Evolutionary conservation across 1,140 invertebrate genomes (phyloP).

Genomic region (Phthorimaea operculella): DNA sequence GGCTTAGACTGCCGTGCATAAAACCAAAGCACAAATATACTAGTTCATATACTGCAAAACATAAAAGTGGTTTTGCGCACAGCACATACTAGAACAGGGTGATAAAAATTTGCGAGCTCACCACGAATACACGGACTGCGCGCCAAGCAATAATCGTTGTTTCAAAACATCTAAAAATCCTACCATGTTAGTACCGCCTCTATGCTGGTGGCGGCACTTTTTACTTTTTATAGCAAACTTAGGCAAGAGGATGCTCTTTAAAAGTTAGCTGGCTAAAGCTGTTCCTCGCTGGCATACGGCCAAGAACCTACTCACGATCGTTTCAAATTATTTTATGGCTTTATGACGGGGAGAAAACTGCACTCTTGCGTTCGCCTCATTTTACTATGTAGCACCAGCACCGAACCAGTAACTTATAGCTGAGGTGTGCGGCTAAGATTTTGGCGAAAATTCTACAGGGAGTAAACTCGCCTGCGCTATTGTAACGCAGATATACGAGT

Average conservation of each 20-base stretch:
- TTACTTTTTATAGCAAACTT: constrained; percentile 28
- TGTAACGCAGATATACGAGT: constrained; percentile 16
- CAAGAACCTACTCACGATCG: constrained; percentile 27
- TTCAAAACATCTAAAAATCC: constrained; percentile 22
- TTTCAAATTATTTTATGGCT: constrained; percentile 42
- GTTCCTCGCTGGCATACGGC: constrained; percentile 28
- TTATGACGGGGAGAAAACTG: constrained; percentile 21
- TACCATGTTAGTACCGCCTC: constrained; percentile 9
- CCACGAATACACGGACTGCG: constrained; percentile 9
- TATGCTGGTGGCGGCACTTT: constrained; percentile 12
- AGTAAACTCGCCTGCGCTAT: constrained; percentile 2
- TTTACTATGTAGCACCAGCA: neutral
- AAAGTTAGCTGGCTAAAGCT: constrained; percentile 27
- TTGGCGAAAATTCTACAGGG: neutral
- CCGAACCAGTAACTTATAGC: neutral
- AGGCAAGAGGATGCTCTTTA: constrained; percentile 24
- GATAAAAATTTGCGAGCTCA: constrained; percentile 29
- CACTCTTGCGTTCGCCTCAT: neutral
- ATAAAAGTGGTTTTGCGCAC: neutral
- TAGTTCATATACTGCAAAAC: neutral
- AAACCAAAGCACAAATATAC: neutral
- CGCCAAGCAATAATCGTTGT: constrained; percentile 20
- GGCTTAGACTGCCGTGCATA: too few species aligned
- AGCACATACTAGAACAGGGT: constrained; percentile 6
- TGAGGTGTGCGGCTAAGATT: neutral